A percentile compares a stretch with the other conserved stretches of the same genome.
phyloP scores from a whole-genome alignment of 1,140 invertebrate genomes.

The Oscheius sp. region DNA sequence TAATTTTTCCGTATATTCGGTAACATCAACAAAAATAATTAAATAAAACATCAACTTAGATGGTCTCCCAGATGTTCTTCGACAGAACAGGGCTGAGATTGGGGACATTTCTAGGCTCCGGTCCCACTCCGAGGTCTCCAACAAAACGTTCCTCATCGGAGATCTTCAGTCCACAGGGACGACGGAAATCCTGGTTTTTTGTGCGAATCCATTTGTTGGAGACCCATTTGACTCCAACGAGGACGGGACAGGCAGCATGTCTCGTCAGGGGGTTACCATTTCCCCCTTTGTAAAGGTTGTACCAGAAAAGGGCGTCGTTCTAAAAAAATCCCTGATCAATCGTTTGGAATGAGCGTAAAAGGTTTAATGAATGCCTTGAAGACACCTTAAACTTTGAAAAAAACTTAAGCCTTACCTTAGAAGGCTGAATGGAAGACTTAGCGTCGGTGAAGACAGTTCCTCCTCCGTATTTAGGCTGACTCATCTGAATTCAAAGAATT shows the following conservation, averaged over 20 bases:
- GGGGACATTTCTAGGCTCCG: constrained; percentile 24
- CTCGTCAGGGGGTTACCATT: constrained; percentile 85
- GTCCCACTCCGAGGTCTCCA: constrained; percentile 47
- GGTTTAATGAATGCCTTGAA: too few relatives aligned
- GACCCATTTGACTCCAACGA: constrained; percentile 88
- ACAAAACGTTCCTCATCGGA: constrained; percentile 53
- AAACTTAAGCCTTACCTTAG: too few relatives aligned
- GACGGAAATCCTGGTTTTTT: constrained; percentile 81
- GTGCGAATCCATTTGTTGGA: constrained; percentile 95
- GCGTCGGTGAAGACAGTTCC: constrained; percentile 55
- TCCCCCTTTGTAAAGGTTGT: constrained; percentile 83
- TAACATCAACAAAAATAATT: background rate
- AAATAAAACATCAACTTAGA: too few relatives aligned
- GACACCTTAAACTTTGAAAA: too few relatives aligned
- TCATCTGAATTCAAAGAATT: too few relatives aligned
- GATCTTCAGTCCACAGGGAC: constrained; percentile 71
- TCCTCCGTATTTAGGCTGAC: constrained; percentile 78
- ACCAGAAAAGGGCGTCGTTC: constrained; percentile 88
- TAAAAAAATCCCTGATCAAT: too few relatives aligned
- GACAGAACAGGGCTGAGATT: constrained; percentile 18
- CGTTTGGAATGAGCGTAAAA: too few relatives aligned
- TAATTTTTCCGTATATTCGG: too few relatives aligned
- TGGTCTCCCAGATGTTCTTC: constrained; percentile 26
- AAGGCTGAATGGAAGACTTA: constrained; percentile 48
- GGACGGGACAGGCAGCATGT: constrained; percentile 93